Evolutionary conservation across 2,113 vertebrate species (phyloP), one percentile per base, ranked within the genome.

Genomic region (Heterochromis multidens): DNA sequence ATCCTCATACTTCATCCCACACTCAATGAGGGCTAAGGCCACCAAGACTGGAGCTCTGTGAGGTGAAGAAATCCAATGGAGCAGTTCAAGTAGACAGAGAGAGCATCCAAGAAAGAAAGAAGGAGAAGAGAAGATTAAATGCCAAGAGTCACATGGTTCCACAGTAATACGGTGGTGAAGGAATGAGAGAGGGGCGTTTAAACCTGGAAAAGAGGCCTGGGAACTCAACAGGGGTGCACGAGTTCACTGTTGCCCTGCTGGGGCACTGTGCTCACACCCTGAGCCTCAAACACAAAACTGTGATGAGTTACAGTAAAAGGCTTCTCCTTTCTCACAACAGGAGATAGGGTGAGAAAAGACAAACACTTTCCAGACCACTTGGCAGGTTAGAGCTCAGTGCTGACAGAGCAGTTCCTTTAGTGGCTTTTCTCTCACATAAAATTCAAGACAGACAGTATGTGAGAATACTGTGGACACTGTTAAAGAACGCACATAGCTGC

Each of bases 1-100:
- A 82, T 99, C 99, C 95, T 99, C 99, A 3, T 99, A 99, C 96
- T 99, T 99, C 98, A 99, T 99, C 92, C 99, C 98, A 94, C 95
- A 96, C 93, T 99, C 99, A 92, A 99, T 98, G 94, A 99, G 97
- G 91, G 99, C 99, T 83, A 99, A 97, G 86, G 99, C 99, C 87
- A 99, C 99, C 94, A 99, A 95, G 82, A 99, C 99, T 77, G 98
- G 99, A 95, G 99, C 99, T 96, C 99, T 99, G 91, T 77, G 72
- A 91, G 80, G 87, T 23, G n/a, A 57, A 89, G 43, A 78, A 82
- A 87, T 84, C 82, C 91, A 87, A 19, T 1, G 35, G 63, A 78
- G 25, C 79, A 29, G 85, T 88, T 87, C 19, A 65, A 81, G 86
- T 21, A 89, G 83, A 83, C 31, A 33, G 87, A 2, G 78, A 90